Percentiles rank a stretch among this genome's conserved stretches.
These are phyloP conservation scores for Diachasmimorpha longicaudata DNA, from an alignment of 1,140 invertebrate species.

Conservation along the genomic window DNA sequence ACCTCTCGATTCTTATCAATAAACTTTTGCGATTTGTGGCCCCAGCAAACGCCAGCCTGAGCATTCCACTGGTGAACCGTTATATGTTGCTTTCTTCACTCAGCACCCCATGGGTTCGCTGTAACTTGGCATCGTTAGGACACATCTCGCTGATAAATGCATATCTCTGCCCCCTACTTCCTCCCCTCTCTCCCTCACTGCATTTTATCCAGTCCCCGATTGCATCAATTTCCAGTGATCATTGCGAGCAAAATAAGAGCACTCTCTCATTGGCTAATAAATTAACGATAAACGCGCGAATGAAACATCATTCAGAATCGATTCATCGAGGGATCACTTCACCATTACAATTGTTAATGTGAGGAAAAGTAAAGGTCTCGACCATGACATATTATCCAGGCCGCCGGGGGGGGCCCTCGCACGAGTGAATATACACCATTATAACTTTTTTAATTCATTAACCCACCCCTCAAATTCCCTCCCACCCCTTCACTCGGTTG, in stretches of 20 bases:
- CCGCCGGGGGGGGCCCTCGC: not conserved
- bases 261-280: not conserved
- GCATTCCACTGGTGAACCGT: conserved; percentile 34
- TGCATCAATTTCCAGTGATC: not conserved
- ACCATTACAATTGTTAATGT: not conserved
- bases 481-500: not conserved
- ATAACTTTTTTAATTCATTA: conserved; percentile 9
- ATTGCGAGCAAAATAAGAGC: not conserved
- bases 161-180: not conserved
- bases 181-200: no score
- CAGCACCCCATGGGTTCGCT: not conserved
- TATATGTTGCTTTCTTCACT: not conserved
- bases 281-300: not conserved
- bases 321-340: not conserved
- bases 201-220: not conserved
- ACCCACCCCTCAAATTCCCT: not conserved
- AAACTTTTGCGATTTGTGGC: conserved; percentile 37
- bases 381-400: conserved; percentile 33
- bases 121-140: conserved; percentile 2
- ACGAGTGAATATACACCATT: conserved; percentile 5
- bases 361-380: conserved; percentile 31
- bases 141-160: not conserved
- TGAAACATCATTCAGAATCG: not conserved
- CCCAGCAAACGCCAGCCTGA: conserved; percentile 34
- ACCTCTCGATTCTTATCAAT: conserved; percentile 43